phyloP scores from a whole-genome alignment of 1,140 invertebrate genomes.

The Megathymus violae region DNA sequence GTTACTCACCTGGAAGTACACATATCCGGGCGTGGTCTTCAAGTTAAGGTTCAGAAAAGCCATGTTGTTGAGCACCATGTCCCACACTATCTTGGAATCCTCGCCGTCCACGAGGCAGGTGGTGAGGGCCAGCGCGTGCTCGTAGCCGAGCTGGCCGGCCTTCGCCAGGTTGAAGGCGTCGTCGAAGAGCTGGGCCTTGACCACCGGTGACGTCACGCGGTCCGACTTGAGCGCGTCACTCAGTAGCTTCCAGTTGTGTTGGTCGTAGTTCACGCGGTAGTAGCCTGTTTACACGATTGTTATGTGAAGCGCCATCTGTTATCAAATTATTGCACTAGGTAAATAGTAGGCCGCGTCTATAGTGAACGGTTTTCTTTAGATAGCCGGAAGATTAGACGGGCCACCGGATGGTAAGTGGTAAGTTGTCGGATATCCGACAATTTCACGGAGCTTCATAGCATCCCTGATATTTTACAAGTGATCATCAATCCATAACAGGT shows the following conservation, averaged over 20 bases:
- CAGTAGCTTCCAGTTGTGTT: slow-evolving; percentile 86
- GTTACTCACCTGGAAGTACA: slow-evolving; percentile 77
- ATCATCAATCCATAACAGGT: too few relatives aligned
- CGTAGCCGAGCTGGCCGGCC: slow-evolving; percentile 83
- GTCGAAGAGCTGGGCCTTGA: slow-evolving; percentile 91
- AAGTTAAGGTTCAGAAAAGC: slow-evolving; percentile 74
- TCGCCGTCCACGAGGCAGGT: slow-evolving; percentile 86
- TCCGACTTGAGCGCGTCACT: slow-evolving; percentile 82
- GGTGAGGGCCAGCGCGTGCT: slow-evolving; percentile 85
- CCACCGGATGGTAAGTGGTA: too few relatives aligned
- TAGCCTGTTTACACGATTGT: slow-evolving; percentile 84
- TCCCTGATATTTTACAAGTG: too few relatives aligned
- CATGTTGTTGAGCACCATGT: slow-evolving; percentile 80
- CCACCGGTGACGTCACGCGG: slow-evolving; percentile 77
- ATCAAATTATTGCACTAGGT: too few relatives aligned
- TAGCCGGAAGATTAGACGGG: too few relatives aligned
- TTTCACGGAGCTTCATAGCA: too few relatives aligned
- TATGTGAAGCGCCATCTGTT: too few relatives aligned
- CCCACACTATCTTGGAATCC: slow-evolving; percentile 86
- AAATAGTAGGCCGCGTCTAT: too few relatives aligned
- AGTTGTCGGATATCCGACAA: too few relatives aligned
- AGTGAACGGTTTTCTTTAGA: too few relatives aligned
- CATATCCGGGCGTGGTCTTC: slow-evolving; percentile 59
- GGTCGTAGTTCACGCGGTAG: slow-evolving; percentile 91
- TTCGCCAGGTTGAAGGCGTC: slow-evolving; percentile 92